Evolutionary conservation across 2,113 vertebrate species (phyloP), one percentile per base, ranked within the genome.

Genomic region (Lathamus discolor): DNA sequence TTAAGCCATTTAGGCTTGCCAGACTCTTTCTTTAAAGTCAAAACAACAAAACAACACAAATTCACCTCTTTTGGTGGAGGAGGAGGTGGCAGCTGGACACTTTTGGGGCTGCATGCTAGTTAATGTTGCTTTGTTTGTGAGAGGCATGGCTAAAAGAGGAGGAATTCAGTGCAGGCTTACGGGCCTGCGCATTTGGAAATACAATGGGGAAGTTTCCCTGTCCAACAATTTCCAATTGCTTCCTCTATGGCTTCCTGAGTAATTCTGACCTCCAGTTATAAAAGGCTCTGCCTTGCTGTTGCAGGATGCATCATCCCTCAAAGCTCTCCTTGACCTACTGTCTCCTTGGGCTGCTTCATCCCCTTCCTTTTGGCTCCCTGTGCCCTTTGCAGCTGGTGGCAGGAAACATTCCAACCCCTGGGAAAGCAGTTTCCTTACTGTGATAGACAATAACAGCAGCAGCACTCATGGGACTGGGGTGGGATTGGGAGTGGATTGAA

Each of bases 221-320:
- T 93, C 92, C 89, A 69, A 90, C 84, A 94, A 57, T 88, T 97
- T 92, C 85, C 59, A 67, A 86, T 95, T 90, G 75, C 93, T 97
- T 97, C 96, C 96, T 96, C 24, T 95, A 67, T 83, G 94, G 66
- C 93, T 98, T 98, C 93, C 97, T 90, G 92, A 92, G 94, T 80
- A 55, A 46, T 76, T 77, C 33, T 83, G 77, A 67, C 63, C 14
- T 51, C 90, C 23, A 57, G 75, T 95, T 97, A 90, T 90, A 90
- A 97, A 84, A 17, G 55, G 1, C 1, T 27, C 52, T 74, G 79
- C 57, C 35, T 57, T 2, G 2, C 54, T 0, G 1, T 25, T 78
- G 48, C 31, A 44, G 79, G n/a, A 28, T 83, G n/a, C 17, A 13
- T 82, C 46, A 39, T 18, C 43, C 14, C 49, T 73, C 1, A 2